phyloP scores from a whole-genome alignment of 2,113 vertebrate species.

The Brachypodius melanocephalos region DNA sequence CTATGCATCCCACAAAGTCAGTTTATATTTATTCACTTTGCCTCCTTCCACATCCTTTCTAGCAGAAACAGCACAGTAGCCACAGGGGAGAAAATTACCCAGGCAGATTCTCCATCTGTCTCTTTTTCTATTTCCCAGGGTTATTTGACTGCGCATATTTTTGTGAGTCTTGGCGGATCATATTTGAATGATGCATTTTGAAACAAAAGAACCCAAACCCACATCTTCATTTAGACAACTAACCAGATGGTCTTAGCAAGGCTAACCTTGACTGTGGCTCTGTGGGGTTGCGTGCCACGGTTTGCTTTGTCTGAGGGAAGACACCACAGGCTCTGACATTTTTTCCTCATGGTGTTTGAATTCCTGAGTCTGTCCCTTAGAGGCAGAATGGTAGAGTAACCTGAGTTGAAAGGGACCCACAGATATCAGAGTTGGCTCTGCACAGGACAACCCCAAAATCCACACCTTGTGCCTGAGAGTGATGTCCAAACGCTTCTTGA shows the following conservation, averaged over 20 bases:
- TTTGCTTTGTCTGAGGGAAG: background rate
- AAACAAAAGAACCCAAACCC: background rate
- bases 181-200: background rate
- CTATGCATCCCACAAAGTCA: background rate
- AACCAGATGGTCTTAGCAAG: background rate
- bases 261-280: background rate
- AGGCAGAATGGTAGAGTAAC: background rate
- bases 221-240: background rate
- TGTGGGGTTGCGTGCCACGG: rapidly evolving
- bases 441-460: background rate
- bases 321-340: background rate
- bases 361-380: background rate
- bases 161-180: background rate
- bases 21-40: constrained; percentile 27
- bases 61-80: constrained; percentile 37
- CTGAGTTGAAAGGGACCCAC: background rate
- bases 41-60: constrained; percentile 11
- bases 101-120: constrained; percentile 47
- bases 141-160: constrained; percentile 25
- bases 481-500: rapidly evolving
- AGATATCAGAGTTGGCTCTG: background rate
- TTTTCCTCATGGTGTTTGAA: background rate
- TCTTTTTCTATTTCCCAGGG: constrained; percentile 8
- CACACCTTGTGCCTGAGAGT: background rate
- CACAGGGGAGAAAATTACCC: constrained; percentile 57